Evolutionary conservation across 2,113 vertebrate genomes (phyloP).

Genomic region (Corvus cornix): DNA sequence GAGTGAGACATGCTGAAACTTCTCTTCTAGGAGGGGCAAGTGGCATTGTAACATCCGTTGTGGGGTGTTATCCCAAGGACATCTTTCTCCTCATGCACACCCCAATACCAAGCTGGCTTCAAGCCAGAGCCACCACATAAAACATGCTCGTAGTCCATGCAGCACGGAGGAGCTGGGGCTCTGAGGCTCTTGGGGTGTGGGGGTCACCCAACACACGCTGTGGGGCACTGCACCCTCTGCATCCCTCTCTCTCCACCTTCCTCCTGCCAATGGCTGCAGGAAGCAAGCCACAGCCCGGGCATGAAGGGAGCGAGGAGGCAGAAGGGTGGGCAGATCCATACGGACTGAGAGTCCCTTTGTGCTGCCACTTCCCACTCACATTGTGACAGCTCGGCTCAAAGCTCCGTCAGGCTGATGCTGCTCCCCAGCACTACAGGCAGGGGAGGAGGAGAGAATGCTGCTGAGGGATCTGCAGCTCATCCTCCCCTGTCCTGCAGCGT

Average conservation of each 20-base stretch:
- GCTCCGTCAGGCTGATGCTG: background rate
- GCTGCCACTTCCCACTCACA: background rate
- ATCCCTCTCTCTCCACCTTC: background rate
- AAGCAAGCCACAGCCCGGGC: background rate
- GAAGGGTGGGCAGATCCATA: background rate
- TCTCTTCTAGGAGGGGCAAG: background rate
- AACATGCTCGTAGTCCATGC: background rate
- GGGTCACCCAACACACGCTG: background rate
- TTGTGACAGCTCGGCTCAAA: background rate
- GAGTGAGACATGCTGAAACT: background rate
- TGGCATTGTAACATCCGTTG: fast-evolving
- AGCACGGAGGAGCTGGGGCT: background rate
- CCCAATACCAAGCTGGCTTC: background rate
- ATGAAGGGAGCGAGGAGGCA: background rate
- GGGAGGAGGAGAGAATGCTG: background rate
- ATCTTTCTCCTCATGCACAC: background rate
- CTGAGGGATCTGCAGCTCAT: background rate
- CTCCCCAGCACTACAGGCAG: background rate
- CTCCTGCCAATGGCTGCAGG: background rate
- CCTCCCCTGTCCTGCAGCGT: background rate
- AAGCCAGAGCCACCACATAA: background rate
- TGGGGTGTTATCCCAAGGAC: background rate
- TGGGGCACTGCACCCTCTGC: background rate
- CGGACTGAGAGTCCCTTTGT: background rate
- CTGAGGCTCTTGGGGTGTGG: background rate